Conservation (phyloP, 2,888 invertebrate species). For the Protonemura montana region DNA sequence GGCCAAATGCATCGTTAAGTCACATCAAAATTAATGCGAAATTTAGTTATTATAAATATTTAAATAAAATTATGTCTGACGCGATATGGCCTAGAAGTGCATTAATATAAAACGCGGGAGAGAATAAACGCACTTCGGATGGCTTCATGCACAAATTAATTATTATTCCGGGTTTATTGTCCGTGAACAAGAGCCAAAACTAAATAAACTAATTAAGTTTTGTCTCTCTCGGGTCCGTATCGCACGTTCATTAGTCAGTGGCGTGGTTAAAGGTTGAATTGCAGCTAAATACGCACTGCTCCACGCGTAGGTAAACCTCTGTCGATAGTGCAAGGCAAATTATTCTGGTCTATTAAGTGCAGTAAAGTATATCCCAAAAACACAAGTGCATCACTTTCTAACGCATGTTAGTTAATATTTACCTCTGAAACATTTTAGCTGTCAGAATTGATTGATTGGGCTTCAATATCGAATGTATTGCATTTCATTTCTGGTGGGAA, state of each 20-base stretch:
- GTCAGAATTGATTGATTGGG: too few species aligned
- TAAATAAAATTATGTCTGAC: neutral
- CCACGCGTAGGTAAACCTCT: too few species aligned
- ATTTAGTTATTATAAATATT: slow-evolving; percentile 9
- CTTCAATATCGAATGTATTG: too few species aligned
- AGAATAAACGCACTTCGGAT: neutral
- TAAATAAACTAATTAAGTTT: neutral
- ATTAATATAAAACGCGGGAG: neutral
- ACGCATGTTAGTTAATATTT: too few species aligned
- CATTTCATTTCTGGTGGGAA: too few species aligned
- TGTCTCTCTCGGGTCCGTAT: neutral
- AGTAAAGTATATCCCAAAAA: too few species aligned
- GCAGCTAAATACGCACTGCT: neutral
- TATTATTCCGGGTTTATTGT: neutral
- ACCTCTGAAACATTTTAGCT: too few species aligned
- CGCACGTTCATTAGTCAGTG: neutral
- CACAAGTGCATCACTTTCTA: too few species aligned
- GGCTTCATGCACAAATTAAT: neutral
- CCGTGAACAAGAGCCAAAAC: neutral
- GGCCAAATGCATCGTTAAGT: neutral
- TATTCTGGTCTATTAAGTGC: too few species aligned
- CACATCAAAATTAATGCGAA: neutral
- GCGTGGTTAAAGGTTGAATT: neutral
- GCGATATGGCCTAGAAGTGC: neutral
- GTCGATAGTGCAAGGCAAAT: too few species aligned